Percentiles rank a stretch among this genome's conserved stretches.
These are phyloP conservation scores for Catocala nupta DNA, from an alignment of 2,888 invertebrate genomes.

Conservation along the genomic window DNA sequence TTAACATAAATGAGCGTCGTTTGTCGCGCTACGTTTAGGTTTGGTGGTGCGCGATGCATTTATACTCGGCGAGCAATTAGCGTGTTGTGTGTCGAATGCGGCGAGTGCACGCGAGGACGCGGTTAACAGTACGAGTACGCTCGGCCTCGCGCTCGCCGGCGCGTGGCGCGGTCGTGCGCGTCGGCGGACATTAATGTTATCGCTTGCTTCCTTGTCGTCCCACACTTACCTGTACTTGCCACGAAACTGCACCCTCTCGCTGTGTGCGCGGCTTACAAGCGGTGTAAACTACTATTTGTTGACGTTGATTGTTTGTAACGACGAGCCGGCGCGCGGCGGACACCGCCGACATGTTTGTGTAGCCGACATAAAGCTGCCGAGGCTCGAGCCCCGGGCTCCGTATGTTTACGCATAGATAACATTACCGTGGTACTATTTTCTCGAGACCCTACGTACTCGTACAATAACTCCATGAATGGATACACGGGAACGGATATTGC, in stretches of 20 bases:
- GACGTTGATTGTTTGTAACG: too few relatives aligned
- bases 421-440: too few relatives aligned
- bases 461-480: not conserved
- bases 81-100: not conserved
- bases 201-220: not conserved
- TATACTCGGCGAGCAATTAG: not conserved
- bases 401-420: too few relatives aligned
- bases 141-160: not conserved
- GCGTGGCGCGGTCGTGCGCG: not conserved
- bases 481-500: not conserved
- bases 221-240: not conserved
- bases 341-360: too few relatives aligned
- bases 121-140: not conserved
- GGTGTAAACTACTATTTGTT: not conserved
- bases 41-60: not conserved
- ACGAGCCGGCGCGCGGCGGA: too few relatives aligned
- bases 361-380: too few relatives aligned
- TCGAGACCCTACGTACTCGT: too few relatives aligned
- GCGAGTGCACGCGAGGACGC: not conserved
- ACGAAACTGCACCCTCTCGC: not conserved
- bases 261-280: too few relatives aligned
- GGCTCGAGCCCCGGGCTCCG: too few relatives aligned
- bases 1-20: not conserved
- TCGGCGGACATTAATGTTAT: not conserved
- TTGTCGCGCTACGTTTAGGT: not conserved